These are phyloP conservation scores for Orchestes rusci DNA, from an alignment of 2,888 invertebrate species.

Conservation along the genomic window DNA sequence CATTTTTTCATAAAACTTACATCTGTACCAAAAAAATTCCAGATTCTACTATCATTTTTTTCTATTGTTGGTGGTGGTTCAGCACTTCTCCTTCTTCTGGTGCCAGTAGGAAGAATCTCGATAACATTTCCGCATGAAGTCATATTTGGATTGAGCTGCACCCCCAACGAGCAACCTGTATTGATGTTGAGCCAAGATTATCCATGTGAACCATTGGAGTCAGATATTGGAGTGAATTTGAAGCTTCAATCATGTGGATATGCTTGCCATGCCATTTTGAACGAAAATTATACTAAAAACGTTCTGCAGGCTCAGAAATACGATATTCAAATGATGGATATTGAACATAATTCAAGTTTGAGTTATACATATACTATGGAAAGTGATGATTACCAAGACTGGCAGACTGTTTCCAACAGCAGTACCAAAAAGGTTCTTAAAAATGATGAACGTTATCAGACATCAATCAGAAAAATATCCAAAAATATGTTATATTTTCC, in stretches of 20 bases:
- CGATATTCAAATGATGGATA: conserved; percentile 48
- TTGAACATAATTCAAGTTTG: conserved; percentile 36
- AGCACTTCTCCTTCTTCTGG: conserved; percentile 59
- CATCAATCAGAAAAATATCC: conserved; percentile 51
- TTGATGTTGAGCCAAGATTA: conserved; percentile 46
- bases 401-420: conserved; percentile 36
- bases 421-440: conserved; percentile 49
- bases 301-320: conserved; percentile 50
- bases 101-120: conserved; percentile 64
- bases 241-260: conserved; percentile 54
- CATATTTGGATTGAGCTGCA: conserved; percentile 54
- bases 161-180: conserved; percentile 29
- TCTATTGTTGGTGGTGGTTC: conserved; percentile 61
- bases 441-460: conserved; percentile 53
- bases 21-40: conserved; percentile 26
- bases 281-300: conserved; percentile 44
- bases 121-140: conserved; percentile 56
- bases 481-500: conserved; percentile 56
- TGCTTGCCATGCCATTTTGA: conserved; percentile 48
- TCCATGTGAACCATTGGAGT: conserved; percentile 46
- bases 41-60: conserved; percentile 61
- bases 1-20: background rate
- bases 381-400: conserved; percentile 27
- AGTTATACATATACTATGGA: conserved; percentile 42
- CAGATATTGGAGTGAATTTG: conserved; percentile 42